These are phyloP conservation scores for Malurus splendens DNA, from an alignment of 2,797 vertebrate genomes.

Conservation along the genomic window DNA sequence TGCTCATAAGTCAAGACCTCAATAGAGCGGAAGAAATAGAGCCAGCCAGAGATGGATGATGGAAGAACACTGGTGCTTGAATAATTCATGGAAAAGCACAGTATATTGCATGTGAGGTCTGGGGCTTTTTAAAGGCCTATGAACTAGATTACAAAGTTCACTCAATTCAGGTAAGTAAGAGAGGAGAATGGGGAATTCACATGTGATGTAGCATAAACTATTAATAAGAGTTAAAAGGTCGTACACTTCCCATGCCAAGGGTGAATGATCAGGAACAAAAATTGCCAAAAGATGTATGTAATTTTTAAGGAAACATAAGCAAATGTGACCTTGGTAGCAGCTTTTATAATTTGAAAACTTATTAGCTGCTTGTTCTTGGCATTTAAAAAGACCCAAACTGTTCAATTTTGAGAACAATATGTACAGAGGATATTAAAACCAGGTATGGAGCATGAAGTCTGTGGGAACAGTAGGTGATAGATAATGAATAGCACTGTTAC, in stretches of 20 bases:
- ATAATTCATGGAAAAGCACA: slow-evolving; percentile 27
- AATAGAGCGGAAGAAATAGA: slow-evolving; percentile 1
- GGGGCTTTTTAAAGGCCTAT: background rate
- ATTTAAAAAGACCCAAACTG: background rate
- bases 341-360: background rate
- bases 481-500: background rate
- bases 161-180: background rate
- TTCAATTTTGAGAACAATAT: background rate
- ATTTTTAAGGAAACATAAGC: background rate
- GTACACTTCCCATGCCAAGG: background rate
- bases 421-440: background rate
- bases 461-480: background rate
- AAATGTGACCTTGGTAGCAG: background rate
- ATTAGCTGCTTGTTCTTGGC: background rate
- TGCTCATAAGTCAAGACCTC: slow-evolving; percentile 19
- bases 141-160: background rate
- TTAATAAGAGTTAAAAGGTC: slow-evolving; percentile 10
- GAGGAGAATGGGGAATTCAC: background rate
- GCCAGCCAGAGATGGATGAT: slow-evolving; percentile 14
- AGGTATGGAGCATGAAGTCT: background rate
- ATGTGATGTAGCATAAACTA: slow-evolving; percentile 20
- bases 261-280: background rate
- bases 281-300: background rate
- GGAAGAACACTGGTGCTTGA: slow-evolving; percentile 5
- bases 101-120: background rate